phyloP scores from a whole-genome alignment of 2,888 invertebrate species.

The Papilio gigon region DNA sequence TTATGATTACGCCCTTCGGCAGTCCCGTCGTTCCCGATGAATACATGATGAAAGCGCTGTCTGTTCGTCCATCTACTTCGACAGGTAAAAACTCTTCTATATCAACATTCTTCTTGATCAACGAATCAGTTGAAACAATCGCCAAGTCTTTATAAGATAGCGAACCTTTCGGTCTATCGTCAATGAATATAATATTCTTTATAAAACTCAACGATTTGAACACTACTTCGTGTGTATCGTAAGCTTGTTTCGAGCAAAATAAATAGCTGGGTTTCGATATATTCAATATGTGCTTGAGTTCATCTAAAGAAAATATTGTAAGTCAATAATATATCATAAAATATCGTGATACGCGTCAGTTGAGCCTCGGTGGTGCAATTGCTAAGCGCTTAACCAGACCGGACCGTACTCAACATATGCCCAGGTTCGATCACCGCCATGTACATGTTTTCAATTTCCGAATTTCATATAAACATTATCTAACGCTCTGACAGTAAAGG shows the following conservation, averaged over 20 bases:
- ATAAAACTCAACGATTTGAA: conserved; percentile 41
- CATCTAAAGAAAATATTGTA: conserved; percentile 42
- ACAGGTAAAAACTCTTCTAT: conserved; percentile 45
- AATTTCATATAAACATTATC: no score
- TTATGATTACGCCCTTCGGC: conserved; percentile 54
- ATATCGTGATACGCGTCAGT: no score
- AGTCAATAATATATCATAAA: not conserved
- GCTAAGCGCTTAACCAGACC: no score
- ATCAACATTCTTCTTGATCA: conserved; percentile 34
- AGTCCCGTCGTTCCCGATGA: conserved; percentile 55
- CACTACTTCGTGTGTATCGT: conserved; percentile 36
- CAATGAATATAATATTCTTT: conserved; percentile 45
- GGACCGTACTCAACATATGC: no score
- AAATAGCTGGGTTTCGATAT: conserved; percentile 46
- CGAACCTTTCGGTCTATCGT: conserved; percentile 37
- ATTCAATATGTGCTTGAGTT: conserved; percentile 45
- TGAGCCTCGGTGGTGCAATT: no score
- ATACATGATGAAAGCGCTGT: conserved; percentile 49
- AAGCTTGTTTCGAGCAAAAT: conserved; percentile 44
- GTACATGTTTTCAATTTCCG: no score
- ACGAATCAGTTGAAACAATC: not conserved
- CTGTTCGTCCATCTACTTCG: conserved; percentile 46
- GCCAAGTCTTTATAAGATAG: conserved; percentile 43
- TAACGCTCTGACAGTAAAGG: no score
- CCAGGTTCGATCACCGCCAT: no score